Evolutionary conservation across 2,113 vertebrate species (phyloP).

Genomic region (Mola mola): DNA sequence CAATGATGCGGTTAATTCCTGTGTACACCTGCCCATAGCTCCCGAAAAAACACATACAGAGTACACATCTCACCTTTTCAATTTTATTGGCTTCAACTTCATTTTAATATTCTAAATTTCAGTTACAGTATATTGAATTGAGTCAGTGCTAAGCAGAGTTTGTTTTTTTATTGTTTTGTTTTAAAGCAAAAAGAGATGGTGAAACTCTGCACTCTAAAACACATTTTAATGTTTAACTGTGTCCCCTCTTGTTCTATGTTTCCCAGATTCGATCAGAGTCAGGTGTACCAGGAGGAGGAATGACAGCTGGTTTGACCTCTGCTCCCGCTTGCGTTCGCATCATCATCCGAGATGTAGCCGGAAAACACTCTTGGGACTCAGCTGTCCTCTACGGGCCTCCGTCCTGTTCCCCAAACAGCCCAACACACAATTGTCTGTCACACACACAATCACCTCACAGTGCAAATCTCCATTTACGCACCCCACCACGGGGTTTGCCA

Average conservation of each 20-base stretch:
- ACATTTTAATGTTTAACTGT: neutral
- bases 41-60: too few species aligned
- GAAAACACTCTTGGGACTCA: conserved; percentile 98
- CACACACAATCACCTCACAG: conserved; percentile 48
- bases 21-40: too few species aligned
- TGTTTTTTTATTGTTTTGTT: too few species aligned
- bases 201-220: too few species aligned
- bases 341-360: conserved; percentile 94
- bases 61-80: too few species aligned
- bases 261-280: conserved; percentile 93
- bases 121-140: too few species aligned
- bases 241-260: conserved; percentile 58
- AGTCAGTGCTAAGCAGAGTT: too few species aligned
- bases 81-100: too few species aligned
- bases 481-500: conserved; percentile 36
- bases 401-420: conserved; percentile 65
- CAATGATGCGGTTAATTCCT: too few species aligned
- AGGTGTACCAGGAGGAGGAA: conserved; percentile 90
- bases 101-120: too few species aligned
- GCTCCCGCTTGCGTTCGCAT: conserved; percentile 93
- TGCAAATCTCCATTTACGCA: conserved; percentile 39
- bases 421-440: conserved; percentile 40
- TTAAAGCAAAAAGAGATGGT: too few species aligned
- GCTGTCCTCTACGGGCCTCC: conserved; percentile 94
- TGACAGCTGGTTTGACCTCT: conserved; percentile 92